These are phyloP conservation scores for Callimorpha dominula DNA, from an alignment of 2,888 invertebrate genomes.

Conservation along the genomic window DNA sequence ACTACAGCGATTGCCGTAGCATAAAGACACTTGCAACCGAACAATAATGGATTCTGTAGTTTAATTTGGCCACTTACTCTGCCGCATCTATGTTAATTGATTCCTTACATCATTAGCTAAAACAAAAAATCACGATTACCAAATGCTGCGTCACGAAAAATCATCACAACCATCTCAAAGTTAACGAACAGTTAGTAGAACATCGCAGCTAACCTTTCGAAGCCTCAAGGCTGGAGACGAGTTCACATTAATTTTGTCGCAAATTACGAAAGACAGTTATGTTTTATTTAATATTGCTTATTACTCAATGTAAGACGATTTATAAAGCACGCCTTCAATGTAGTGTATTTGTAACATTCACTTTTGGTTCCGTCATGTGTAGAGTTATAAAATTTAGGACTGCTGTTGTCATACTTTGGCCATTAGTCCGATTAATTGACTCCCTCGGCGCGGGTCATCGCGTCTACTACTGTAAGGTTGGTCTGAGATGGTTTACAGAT, in stretches of 20 bases:
- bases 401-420: not conserved
- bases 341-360: constrained; percentile 5
- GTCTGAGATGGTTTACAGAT: not conserved
- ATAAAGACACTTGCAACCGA: not conserved
- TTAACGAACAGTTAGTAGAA: constrained; percentile 30
- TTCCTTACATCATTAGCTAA: constrained; percentile 21
- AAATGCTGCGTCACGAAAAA: constrained; percentile 43
- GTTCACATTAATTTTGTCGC: constrained; percentile 44
- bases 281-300: constrained; percentile 45
- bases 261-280: constrained; percentile 41
- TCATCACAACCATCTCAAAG: constrained; percentile 41
- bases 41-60: not conserved
- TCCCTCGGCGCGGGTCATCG: not conserved
- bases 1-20: not conserved
- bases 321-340: constrained; percentile 10
- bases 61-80: not conserved
- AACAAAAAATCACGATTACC: constrained; percentile 34
- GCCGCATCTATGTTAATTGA: not conserved
- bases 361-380: constrained; percentile 6
- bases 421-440: not conserved
- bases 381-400: not conserved
- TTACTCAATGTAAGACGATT: constrained; percentile 33
- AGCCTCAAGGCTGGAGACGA: constrained; percentile 27
- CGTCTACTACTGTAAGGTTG: not conserved
- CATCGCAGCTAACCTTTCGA: constrained; percentile 41